Evolutionary conservation across 1,140 invertebrate genomes (phyloP), one percentile per base, ranked within the genome.

Genomic region (Mamestra configurata): DNA sequence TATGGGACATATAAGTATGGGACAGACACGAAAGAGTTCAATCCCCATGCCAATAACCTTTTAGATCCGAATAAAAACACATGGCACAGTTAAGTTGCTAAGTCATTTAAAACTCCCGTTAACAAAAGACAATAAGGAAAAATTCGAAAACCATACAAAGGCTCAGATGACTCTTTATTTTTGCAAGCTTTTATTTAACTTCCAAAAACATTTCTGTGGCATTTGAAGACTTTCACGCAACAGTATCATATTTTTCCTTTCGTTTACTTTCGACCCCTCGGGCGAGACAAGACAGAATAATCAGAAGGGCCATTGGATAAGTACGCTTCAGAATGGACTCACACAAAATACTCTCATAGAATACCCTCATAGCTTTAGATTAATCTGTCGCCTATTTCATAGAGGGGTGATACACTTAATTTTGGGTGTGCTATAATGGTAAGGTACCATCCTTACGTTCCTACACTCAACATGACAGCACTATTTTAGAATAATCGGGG

Each of bases 211-310:
- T 71, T 71, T 53, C n/a, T 71, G 46, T 53, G 46, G 27, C 46
- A 15, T 46, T 53, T 53, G 18, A 53, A 71, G 22, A 53, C 68
- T 68, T 66, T 37, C 40, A 71, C 68, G 18, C 24, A 71, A 71
- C 46, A 53, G 68, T 71, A 71, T 71, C 46, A 71, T 71, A 53
- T 71, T 71, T 51, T 71, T 71, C 68, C 68, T 71, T 53, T 53
- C 68, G 68, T 71, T 71, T 71, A 51, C 68, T 53, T 53, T 53
- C 46, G 15, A 35, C 49, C 46, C 46, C 22, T 49, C 37, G 22
- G 13, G 40, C 22, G 3, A 46, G 22, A 8, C 0, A 7, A 27
- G 22, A 49, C 40, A 49, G 66, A 46, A 35, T 24, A 3, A 49
- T 6, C 13, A 70, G 40, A 70, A 70, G 40, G 22, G 4, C 13